Conservation (phyloP, 2,888 invertebrate genomes). For the Eubasilissa splendida region DNA sequence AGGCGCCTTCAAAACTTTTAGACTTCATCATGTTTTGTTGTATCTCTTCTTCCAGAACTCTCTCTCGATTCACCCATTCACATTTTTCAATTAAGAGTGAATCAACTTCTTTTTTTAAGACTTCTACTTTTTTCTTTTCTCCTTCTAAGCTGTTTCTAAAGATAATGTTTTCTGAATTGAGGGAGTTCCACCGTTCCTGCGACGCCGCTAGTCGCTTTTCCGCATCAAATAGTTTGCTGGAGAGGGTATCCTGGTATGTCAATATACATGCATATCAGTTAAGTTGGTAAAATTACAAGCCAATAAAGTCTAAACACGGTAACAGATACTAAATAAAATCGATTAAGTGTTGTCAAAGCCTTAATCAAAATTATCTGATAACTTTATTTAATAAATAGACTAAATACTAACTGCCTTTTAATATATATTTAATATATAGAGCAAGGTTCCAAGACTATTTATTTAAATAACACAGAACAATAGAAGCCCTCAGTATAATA, state of each 20-base stretch:
- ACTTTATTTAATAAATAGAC: too few species aligned
- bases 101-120: slow-evolving; percentile 42
- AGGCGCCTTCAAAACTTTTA: not conserved
- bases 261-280: not conserved
- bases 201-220: slow-evolving; percentile 45
- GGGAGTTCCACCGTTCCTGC: slow-evolving; percentile 40
- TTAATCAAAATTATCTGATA: too few species aligned
- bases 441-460: too few species aligned
- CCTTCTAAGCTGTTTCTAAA: slow-evolving; percentile 23
- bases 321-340: too few species aligned
- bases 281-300: too few species aligned
- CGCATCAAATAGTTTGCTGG: slow-evolving; percentile 50
- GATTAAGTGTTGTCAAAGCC: too few species aligned
- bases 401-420: too few species aligned
- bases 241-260: slow-evolving; percentile 46
- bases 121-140: slow-evolving; percentile 31
- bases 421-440: too few species aligned
- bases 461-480: too few species aligned
- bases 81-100: slow-evolving; percentile 32
- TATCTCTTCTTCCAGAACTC: slow-evolving; percentile 22
- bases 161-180: slow-evolving; percentile 38
- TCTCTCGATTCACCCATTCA: slow-evolving; percentile 37
- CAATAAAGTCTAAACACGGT: too few species aligned
- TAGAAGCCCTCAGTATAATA: too few species aligned
- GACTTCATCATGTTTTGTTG: not conserved